A percentile compares a stretch with the other conserved stretches of the same genome.
phyloP scores from a whole-genome alignment of 2,113 vertebrate genomes.

The Crotalus horridus region DNA sequence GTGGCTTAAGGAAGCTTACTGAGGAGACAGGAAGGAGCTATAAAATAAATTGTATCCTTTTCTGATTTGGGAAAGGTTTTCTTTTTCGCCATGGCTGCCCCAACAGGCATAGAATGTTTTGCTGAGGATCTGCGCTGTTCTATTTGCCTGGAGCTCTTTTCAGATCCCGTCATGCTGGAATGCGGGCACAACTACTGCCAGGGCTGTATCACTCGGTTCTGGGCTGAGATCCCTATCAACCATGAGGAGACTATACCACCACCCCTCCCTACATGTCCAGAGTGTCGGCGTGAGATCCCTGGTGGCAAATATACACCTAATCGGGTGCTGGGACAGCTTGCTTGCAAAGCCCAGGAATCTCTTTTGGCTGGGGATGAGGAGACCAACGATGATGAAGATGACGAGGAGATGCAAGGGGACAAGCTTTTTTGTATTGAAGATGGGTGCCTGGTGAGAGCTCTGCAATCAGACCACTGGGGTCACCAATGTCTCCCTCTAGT shows the following conservation, averaged over 20 bases:
- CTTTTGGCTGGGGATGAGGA: background rate
- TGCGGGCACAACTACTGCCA: slow-evolving; percentile 69
- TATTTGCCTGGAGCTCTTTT: slow-evolving; percentile 66
- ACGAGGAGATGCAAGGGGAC: background rate
- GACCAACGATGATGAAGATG: background rate
- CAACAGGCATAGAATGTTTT: background rate
- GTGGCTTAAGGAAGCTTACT: background rate
- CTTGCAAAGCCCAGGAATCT: background rate
- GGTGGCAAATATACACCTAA: slow-evolving; percentile 5
- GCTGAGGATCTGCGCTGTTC: slow-evolving; percentile 45
- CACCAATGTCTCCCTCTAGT: background rate
- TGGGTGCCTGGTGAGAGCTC: background rate
- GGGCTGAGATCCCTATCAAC: slow-evolving; percentile 20
- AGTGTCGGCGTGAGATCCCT: slow-evolving; percentile 16
- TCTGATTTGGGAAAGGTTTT: background rate
- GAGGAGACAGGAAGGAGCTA: background rate
- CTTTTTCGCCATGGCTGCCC: background rate
- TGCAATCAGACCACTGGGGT: slow-evolving; percentile 15
- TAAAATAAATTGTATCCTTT: background rate
- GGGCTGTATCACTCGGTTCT: slow-evolving; percentile 62
- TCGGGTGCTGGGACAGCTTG: slow-evolving; percentile 5
- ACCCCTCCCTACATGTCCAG: slow-evolving; percentile 3
- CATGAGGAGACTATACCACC: background rate
- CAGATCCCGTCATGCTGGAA: slow-evolving; percentile 60
- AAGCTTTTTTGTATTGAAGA: background rate